Evolutionary conservation across 2,113 vertebrate species (phyloP).

Genomic region (Todiramphus chloris): DNA sequence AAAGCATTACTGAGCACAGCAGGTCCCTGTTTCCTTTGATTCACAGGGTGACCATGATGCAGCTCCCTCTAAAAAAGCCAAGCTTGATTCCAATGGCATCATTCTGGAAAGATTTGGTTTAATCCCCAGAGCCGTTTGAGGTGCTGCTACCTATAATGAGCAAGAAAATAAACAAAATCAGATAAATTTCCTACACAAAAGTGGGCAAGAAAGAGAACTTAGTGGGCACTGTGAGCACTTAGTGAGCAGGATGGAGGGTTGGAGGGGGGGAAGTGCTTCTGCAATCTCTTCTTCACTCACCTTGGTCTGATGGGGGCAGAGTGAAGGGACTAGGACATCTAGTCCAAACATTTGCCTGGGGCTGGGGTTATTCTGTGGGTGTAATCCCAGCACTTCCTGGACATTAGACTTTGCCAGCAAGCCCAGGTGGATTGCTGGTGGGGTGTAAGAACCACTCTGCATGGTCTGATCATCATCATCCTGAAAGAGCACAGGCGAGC

Average conservation of each 20-base stretch:
- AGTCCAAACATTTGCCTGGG: background rate
- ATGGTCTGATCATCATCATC: background rate
- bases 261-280: background rate
- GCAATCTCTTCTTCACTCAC: background rate
- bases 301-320: background rate
- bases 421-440: background rate
- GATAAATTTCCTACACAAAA: background rate
- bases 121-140: background rate
- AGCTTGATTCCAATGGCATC: background rate
- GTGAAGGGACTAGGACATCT: background rate
- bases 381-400: background rate
- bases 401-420: background rate
- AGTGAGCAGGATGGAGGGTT: background rate
- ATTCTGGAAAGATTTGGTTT: background rate
- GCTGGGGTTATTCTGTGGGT: background rate
- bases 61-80: background rate
- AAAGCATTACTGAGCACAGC: background rate
- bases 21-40: background rate
- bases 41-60: background rate
- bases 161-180: background rate
- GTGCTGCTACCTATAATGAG: background rate
- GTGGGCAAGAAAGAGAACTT: background rate
- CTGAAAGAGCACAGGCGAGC: background rate
- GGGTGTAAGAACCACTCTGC: background rate
- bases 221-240: background rate